phyloP scores from a whole-genome alignment of 2,113 vertebrate species.

The Mirounga angustirostris region DNA sequence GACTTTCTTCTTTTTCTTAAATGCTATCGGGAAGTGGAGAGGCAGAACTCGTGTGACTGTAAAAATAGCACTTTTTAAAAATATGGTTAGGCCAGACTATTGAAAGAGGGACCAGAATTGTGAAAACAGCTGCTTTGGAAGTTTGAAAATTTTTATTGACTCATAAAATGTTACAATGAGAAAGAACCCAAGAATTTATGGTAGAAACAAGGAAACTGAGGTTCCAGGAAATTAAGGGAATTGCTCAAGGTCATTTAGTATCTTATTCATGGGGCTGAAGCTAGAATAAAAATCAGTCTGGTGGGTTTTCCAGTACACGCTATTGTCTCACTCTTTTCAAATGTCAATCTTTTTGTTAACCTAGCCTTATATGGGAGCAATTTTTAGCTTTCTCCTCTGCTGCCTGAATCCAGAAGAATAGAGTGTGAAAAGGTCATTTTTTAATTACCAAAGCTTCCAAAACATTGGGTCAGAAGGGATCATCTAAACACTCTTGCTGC shows the following conservation, averaged over 20 bases:
- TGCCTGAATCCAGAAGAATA: neutral
- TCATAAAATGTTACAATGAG: slow-evolving; percentile 69
- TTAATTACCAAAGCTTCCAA: slow-evolving; percentile 11
- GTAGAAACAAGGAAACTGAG: slow-evolving; percentile 42
- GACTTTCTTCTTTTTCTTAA: neutral
- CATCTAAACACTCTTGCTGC: neutral
- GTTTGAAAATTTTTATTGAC: slow-evolving; percentile 49
- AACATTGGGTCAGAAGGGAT: neutral
- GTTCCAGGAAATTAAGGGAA: slow-evolving; percentile 23
- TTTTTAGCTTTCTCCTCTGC: neutral
- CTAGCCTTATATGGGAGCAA: neutral
- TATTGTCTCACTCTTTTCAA: neutral
- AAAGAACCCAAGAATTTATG: slow-evolving; percentile 50
- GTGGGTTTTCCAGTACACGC: neutral
- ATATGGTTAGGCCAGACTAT: neutral
- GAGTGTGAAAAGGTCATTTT: neutral
- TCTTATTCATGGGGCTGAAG: neutral
- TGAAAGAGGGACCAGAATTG: neutral
- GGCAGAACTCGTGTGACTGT: neutral
- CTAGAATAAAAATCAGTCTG: neutral
- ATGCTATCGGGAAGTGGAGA: neutral
- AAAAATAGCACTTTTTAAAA: slow-evolving; percentile 57
- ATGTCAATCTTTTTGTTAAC: neutral
- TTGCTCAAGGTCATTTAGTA: neutral
- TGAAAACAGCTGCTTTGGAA: slow-evolving; percentile 57